Evolutionary conservation across 2,888 invertebrate genomes (phyloP).

Genomic region (Pandemis corylana): DNA sequence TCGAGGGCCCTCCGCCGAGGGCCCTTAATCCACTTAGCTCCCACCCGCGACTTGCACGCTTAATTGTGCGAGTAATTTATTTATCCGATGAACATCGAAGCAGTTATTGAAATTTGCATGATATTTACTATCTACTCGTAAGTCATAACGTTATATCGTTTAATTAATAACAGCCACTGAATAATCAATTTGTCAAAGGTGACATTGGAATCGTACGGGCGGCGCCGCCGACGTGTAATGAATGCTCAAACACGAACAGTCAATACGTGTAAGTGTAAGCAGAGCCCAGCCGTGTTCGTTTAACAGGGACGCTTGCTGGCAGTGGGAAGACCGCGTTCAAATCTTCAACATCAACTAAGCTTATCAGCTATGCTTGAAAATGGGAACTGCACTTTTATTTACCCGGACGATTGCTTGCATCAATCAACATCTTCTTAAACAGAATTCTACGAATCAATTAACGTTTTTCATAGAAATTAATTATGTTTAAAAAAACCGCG

Average conservation of each 20-base stretch:
- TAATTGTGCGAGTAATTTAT: slow-evolving; percentile 43
- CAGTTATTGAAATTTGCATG: slow-evolving; percentile 34
- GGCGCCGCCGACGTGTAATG: not conserved
- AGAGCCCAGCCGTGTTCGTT: not conserved
- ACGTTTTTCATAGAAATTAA: too few relatives aligned
- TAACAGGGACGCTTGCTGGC: not conserved
- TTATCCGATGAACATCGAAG: slow-evolving; percentile 32
- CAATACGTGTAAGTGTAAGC: not conserved
- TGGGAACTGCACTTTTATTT: too few relatives aligned
- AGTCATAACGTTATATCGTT: not conserved
- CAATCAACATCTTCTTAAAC: too few relatives aligned
- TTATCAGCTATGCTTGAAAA: too few relatives aligned
- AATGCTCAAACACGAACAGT: not conserved
- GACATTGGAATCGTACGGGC: not conserved
- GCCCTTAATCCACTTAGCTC: slow-evolving; percentile 50
- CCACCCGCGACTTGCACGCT: slow-evolving; percentile 39
- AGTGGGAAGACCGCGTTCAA: not conserved
- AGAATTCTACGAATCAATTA: too few relatives aligned
- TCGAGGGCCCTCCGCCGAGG: slow-evolving; percentile 43
- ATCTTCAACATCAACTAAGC: not conserved
- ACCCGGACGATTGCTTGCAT: too few relatives aligned
- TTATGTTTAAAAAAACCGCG: not conserved
- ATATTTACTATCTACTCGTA: slow-evolving; percentile 8
- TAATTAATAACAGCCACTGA: slow-evolving; percentile 8
- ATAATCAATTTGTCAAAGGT: slow-evolving; percentile 6